phyloP scores from a whole-genome alignment of 2,797 vertebrate genomes.

The Pitangus sulphuratus region DNA sequence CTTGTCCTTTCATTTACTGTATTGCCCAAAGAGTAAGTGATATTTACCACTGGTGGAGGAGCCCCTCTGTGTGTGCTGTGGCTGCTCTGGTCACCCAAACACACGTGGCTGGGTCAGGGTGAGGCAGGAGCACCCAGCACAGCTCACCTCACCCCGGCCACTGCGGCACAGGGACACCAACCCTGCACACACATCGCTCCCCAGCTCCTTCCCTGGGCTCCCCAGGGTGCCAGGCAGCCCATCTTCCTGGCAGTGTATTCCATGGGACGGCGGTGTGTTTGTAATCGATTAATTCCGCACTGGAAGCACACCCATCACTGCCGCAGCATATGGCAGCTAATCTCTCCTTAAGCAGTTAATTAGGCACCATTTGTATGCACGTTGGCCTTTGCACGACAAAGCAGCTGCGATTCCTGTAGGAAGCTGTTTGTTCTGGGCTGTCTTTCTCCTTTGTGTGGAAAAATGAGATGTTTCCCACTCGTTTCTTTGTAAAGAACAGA shows the following conservation, averaged over 20 bases:
- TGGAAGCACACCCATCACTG: slow-evolving; percentile 55
- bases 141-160: neutral
- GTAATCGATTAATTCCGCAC: neutral
- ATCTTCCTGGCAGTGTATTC: neutral
- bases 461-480: neutral
- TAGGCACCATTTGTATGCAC: slow-evolving; percentile 60
- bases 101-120: rapidly evolving
- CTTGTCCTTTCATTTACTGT: neutral
- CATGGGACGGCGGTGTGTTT: slow-evolving; percentile 10
- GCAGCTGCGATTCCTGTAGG: neutral
- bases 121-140: rapidly evolving
- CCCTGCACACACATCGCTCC: rapidly evolving
- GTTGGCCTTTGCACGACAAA: neutral
- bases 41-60: neutral
- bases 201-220: neutral
- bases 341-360: slow-evolving; percentile 69
- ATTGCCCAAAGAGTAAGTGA: neutral
- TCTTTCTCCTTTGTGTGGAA: neutral
- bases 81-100: neutral
- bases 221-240: neutral
- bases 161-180: neutral
- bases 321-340: slow-evolving; percentile 61
- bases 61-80: rapidly evolving
- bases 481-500: neutral
- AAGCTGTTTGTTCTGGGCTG: slow-evolving; percentile 24